Conservation (phyloP, 2,888 invertebrate species). For the Amitus sp. region DNA sequence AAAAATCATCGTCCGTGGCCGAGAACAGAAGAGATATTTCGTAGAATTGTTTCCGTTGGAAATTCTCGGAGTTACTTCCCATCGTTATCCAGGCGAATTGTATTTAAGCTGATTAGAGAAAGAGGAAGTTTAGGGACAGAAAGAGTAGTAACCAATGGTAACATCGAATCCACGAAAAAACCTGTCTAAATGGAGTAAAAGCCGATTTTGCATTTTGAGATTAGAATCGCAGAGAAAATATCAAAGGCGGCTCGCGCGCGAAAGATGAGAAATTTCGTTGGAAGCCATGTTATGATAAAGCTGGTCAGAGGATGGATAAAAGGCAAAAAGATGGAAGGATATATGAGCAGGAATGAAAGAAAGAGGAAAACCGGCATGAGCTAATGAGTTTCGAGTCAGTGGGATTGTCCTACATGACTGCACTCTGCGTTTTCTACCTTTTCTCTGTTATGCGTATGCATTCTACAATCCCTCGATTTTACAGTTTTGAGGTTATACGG, state of each 20-base stretch:
- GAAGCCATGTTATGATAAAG: slow-evolving; percentile 50
- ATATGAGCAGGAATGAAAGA: slow-evolving; percentile 26
- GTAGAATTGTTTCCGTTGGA: too few species aligned
- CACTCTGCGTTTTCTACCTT: too few species aligned
- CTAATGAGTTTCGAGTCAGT: slow-evolving; percentile 57
- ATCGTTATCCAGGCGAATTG: neutral
- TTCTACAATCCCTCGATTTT: too few species aligned
- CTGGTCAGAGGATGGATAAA: slow-evolving; percentile 25
- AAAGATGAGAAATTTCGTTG: slow-evolving; percentile 61
- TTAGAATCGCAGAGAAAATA: slow-evolving; percentile 47
- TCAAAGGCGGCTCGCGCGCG: slow-evolving; percentile 48
- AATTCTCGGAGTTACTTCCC: too few species aligned
- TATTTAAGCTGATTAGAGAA: neutral
- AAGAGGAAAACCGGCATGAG: slow-evolving; percentile 51
- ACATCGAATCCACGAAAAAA: neutral
- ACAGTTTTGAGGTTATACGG: too few species aligned
- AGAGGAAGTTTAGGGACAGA: neutral
- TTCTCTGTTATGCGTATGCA: too few species aligned
- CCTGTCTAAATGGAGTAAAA: slow-evolving; percentile 20
- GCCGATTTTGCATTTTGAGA: slow-evolving; percentile 43
- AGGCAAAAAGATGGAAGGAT: slow-evolving; percentile 36
- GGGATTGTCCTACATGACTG: slow-evolving; percentile 59
- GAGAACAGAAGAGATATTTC: too few species aligned
- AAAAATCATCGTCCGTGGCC: too few species aligned
- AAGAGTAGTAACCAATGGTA: too few species aligned